Evolutionary conservation across 2,113 vertebrate species (phyloP).

Genomic region (Channa maculata): DNA sequence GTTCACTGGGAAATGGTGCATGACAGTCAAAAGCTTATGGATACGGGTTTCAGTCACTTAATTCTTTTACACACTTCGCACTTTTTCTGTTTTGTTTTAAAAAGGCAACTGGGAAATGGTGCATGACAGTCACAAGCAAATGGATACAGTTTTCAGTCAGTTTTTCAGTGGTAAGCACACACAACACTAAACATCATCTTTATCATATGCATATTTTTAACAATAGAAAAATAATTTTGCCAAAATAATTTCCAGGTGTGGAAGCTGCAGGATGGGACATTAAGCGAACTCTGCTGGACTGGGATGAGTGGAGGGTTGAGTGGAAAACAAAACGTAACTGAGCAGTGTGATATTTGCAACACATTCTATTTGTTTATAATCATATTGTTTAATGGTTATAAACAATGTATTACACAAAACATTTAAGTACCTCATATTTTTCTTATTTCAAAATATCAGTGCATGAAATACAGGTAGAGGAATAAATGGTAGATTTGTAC

Average conservation of each 20-base stretch:
- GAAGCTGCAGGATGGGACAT: constrained; percentile 84
- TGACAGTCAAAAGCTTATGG: constrained; percentile 82
- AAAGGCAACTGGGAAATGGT: constrained; percentile 78
- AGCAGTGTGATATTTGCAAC: constrained; percentile 15
- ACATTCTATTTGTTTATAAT: neutral
- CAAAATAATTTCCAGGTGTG: constrained; percentile 75
- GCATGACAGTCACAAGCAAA: constrained; percentile 79
- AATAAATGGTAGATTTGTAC: neutral
- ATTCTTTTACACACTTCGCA: neutral
- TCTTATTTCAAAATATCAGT: neutral
- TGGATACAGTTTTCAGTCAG: constrained; percentile 81
- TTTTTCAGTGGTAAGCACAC: constrained; percentile 84
- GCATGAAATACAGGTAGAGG: neutral
- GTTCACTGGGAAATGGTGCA: constrained; percentile 78
- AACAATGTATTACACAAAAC: constrained; percentile 13
- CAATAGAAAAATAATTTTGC: neutral
- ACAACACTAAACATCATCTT: neutral
- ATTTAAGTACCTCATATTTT: neutral
- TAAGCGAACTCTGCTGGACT: constrained; percentile 85
- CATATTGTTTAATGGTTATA: neutral
- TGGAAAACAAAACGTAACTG: constrained; percentile 80
- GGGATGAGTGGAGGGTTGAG: constrained; percentile 89
- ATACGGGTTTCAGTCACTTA: constrained; percentile 75
- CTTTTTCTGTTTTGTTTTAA: neutral
- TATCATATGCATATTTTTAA: neutral